Evolutionary conservation across 2,888 invertebrate genomes (phyloP).

Genomic region (Patella depressa): DNA sequence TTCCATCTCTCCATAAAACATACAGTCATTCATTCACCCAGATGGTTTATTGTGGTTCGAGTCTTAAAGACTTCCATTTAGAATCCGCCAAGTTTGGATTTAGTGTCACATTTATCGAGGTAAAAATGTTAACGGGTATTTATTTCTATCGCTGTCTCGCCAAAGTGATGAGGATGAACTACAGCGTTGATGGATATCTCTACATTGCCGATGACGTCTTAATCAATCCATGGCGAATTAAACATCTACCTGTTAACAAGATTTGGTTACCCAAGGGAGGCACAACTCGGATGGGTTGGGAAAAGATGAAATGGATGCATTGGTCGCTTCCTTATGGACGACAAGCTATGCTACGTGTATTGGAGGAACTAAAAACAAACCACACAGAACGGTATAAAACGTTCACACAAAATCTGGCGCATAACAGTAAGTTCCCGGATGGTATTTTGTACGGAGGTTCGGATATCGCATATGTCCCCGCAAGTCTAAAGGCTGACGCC

Average conservation of each 20-base stretch:
- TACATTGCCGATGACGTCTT: neutral
- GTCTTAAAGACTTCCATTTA: neutral
- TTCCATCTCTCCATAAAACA: neutral
- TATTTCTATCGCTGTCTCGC: neutral
- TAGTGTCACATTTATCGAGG: neutral
- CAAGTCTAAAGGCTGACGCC: neutral
- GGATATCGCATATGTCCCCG: neutral
- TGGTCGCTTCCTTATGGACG: neutral
- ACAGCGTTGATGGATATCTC: neutral
- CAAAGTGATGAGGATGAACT: neutral
- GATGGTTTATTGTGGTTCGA: neutral
- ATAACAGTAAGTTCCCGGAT: neutral
- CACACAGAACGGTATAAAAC: neutral
- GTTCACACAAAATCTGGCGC: neutral
- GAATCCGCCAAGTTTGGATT: neutral
- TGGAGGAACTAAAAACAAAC: neutral
- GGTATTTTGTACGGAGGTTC: neutral
- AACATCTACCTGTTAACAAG: neutral
- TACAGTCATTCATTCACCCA: neutral
- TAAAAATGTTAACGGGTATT: neutral
- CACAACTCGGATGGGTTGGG: neutral
- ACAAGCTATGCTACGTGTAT: neutral
- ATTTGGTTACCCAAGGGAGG: neutral
- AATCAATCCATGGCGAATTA: neutral
- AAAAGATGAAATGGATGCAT: neutral